These are phyloP conservation scores for Pavo muticus DNA, from an alignment of 2,113 vertebrate genomes.

Conservation along the genomic window DNA sequence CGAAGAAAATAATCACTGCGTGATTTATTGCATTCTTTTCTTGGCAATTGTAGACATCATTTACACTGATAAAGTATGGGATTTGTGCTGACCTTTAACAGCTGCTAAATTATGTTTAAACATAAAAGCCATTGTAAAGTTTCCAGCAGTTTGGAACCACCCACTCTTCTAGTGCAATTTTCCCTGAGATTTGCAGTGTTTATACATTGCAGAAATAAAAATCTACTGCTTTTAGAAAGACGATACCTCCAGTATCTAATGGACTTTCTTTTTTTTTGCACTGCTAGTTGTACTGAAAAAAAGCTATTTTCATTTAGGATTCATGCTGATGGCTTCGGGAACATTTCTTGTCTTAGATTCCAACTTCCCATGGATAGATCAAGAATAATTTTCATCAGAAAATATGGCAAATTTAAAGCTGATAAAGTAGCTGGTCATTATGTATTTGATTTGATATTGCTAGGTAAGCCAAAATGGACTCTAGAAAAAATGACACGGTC, in stretches of 20 bases:
- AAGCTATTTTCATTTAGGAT: background rate
- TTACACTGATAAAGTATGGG: slow-evolving; percentile 41
- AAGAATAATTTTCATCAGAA: background rate
- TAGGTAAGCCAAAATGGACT: background rate
- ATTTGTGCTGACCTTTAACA: slow-evolving; percentile 68
- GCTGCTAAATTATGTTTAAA: slow-evolving; percentile 66
- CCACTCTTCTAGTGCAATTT: slow-evolving; percentile 42
- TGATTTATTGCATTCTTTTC: slow-evolving; percentile 48
- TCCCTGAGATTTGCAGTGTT: slow-evolving; percentile 46
- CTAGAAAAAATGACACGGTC: background rate
- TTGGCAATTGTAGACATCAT: slow-evolving; percentile 50
- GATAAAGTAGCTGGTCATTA: background rate
- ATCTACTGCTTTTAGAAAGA: slow-evolving; percentile 40
- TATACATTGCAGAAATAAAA: slow-evolving; percentile 22
- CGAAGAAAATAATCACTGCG: slow-evolving; percentile 8
- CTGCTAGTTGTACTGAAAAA: background rate
- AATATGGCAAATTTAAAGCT: background rate
- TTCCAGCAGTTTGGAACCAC: slow-evolving; percentile 47
- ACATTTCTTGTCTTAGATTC: background rate
- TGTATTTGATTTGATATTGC: background rate
- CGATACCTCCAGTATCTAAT: slow-evolving; percentile 30
- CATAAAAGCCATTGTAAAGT: slow-evolving; percentile 64
- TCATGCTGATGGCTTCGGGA: background rate
- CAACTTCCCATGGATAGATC: background rate
- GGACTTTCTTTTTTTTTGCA: slow-evolving; percentile 26